Evolutionary conservation across 2,888 invertebrate species (phyloP), one percentile per base, ranked within the genome.

Genomic region (Acanthacorydalis orientalis): DNA sequence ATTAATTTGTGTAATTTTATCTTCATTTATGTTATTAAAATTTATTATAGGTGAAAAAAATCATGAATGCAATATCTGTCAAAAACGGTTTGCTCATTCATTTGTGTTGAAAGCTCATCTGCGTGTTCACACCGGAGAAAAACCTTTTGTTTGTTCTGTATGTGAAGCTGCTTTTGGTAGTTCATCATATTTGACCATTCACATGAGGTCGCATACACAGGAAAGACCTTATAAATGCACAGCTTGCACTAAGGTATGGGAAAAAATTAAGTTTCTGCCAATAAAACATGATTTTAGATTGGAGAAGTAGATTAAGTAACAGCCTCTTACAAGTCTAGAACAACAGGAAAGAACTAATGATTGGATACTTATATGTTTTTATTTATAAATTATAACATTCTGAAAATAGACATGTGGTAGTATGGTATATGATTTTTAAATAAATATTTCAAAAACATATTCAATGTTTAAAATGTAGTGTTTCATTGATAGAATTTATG

Each of bases 121-220:
- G 47, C 52, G 63, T 44, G 57, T 57, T 7, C 65, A 65, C 48
- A 61, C 64, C 6, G 64, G 65, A 6, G 64, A 65, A 52, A 61
- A 58, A 52, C 64, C 64, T 1, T 64, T 57, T 50, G 48, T 53
- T 9, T 65, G 65, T 50, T 54, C 53, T 16, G 55, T 58, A 15
- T 65, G 65, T 50, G 55, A 56, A 11, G 57, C 60, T 11, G 56
- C 59, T 12, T 64, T 60, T 49, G 60, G 57, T 4, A 61, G 63
- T 11, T 62, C 63, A 7, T 64, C 64, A 0, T 64, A 64, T 53
- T 55, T 65, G 35, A 63, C 57, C 11, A 61, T 65, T 45, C 65
- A 65, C 48, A 60, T 52, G 42, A 54, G 65, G 38, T 63, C 60
- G 1, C 65, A 65, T 48, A 63, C 62, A 1, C 57, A 59, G 47